Base-by-base conservation (phyloP, 2,888 invertebrate genomes). In the Rhagonycha fulva region DNA sequence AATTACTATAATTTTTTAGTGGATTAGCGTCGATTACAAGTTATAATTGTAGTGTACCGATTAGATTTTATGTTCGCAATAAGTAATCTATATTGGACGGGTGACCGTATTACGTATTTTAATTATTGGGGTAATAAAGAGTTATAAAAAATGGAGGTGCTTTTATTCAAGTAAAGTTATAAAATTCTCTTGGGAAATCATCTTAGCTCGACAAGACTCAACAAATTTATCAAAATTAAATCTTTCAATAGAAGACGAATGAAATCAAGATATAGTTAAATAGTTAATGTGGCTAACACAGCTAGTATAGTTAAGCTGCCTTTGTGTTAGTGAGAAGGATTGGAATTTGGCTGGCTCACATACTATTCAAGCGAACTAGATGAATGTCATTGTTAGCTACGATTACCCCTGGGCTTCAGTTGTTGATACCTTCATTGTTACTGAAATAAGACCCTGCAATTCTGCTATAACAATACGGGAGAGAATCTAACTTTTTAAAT, bases 391-490 rank as follows among this genome's bases (percentile, higher is more conserved):
- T 86, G 85, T 86, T 84, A 83, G 79, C 81, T 79, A 75, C 86
- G 86, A 86, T 86, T 86, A 85, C 85, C 85, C 85, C 76, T 83
- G 86, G 86, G 85, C 84, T 86, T 86, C 86, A 84, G 85, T 86
- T 86, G 85, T 86, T 86, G 85, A 84, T 82, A 81, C 80, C 78
- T 77, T 80, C 81, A 85, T 86, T 86, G 86, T 86, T 81, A 80
- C 80, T 79, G 85, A 83, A 83, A 84, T 83, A 83, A 84, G 83
- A 83, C 82, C 82, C 80, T 76, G 69, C 77, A 75, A 70, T 76
- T 79, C 74, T 76, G 71, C 76, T 70, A 70, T 72, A 73, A 72
- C 70, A 73, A 69, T 71, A 76, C 76, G 71, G 74, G 70, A 74
- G 76, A 71, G 69, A 66, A 80, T 80, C 75, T 19, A 77, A 80